Evolutionary conservation across 2,888 invertebrate genomes (phyloP), one percentile per base, ranked within the genome.

Genomic region (Eupithecia exiguata): DNA sequence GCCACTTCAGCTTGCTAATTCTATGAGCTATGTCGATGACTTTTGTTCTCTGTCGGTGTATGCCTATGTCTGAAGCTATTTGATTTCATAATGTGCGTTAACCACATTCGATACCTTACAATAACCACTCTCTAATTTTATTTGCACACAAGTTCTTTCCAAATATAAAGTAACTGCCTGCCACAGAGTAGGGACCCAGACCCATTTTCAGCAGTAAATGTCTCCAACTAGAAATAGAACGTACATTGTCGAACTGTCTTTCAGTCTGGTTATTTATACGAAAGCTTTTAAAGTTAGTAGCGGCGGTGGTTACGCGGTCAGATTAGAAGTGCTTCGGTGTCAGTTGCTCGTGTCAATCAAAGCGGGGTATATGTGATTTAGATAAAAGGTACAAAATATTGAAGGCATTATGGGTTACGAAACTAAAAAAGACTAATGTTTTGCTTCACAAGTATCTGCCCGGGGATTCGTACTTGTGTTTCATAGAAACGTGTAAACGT

Each of bases 251-350:
- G 58, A 58, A 25, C 58, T 58, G 58, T 25, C 58, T 58, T 25
- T 58, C 25, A 25, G 25, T 25, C 14, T 58, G 25, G 58, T 5
- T 25, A 58, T 58, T 25, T 58, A 58, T 58, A 58, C 12, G 58
- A 58, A 25, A 58, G 58, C 58, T 58, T 58, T 58, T 58, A 58
- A 58, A 58, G 58, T 25, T 25, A 58, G 21, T 58, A 58, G 58
- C 14, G 53, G 25, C 25, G 58, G 25, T 25, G 43, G 21, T 58
- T 30, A 4, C 30, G 30, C 4, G 30, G 30, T 4, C 30, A 30
- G 30, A 30, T 3, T 30, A 30, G 30, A 30, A 30, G 4, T 30
- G 30, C 1, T 58, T 12, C 21, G 21, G 4, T 25, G 21, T 25
- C 12, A 25, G 12, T 10, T 1, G 25, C 25, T 58, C 14, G 58